These are phyloP conservation scores for Trichogramma dendrolimi DNA, from an alignment of 2,888 invertebrate genomes.

Conservation along the genomic window DNA sequence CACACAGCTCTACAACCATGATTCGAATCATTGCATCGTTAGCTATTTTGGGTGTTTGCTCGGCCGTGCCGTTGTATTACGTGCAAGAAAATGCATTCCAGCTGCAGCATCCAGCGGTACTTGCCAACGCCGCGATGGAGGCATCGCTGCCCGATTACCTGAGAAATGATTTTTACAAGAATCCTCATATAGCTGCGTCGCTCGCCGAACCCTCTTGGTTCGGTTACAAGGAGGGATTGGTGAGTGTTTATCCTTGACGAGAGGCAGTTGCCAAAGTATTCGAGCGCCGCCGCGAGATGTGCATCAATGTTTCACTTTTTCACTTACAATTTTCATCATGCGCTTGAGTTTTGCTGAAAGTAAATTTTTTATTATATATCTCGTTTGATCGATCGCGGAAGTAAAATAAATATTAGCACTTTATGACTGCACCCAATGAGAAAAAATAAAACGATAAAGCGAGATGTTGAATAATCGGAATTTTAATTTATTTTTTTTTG, in stretches of 20 bases:
- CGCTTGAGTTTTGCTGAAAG: neutral
- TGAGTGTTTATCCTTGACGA: conserved; percentile 22
- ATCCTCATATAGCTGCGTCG: conserved; percentile 68
- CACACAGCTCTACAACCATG: conserved; percentile 11
- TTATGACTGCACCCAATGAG: no score
- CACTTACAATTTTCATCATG: neutral
- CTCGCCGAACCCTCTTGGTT: conserved; percentile 78
- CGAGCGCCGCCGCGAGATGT: neutral
- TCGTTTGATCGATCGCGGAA: no score
- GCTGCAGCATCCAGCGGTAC: conserved; percentile 67
- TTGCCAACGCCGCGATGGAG: conserved; percentile 68
- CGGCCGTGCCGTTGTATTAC: conserved; percentile 40
- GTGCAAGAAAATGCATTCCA: conserved; percentile 31
- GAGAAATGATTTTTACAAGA: conserved; percentile 71
- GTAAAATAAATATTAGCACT: no score
- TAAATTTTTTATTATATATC: no score
- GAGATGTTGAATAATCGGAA: no score
- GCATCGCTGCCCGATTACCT: conserved; percentile 68
- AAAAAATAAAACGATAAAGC: no score
- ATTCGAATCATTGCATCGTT: conserved; percentile 31
- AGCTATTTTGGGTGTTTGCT: conserved; percentile 29
- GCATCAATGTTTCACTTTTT: neutral
- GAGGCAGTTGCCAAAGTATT: no score
- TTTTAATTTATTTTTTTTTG: no score
- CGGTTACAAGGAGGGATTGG: conserved; percentile 69